Conservation (phyloP, 1,140 invertebrate species). For the Drosophila sturtevanti region DNA sequence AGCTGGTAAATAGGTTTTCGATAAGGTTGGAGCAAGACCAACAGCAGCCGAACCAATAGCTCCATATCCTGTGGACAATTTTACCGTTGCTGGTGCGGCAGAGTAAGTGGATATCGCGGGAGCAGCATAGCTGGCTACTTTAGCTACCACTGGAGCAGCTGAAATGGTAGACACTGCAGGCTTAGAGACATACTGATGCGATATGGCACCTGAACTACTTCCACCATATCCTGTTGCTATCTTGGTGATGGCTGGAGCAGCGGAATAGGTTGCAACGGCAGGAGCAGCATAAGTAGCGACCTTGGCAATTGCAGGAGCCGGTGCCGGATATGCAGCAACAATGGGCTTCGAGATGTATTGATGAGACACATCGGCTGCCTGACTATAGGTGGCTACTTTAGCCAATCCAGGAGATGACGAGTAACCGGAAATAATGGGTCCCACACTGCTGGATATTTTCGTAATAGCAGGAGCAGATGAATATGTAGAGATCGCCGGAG, state of each 20-base stretch:
- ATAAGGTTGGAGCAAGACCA: constrained; percentile 10
- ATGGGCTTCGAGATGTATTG: constrained; percentile 1
- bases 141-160: constrained; percentile 29
- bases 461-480: constrained; percentile 27
- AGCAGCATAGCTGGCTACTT: constrained; percentile 31
- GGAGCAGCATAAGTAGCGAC: constrained; percentile 32
- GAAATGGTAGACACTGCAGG: constrained; percentile 26
- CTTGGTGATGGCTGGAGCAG: constrained; percentile 18
- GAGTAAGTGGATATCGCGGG: constrained; percentile 25
- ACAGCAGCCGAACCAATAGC: constrained; percentile 23
- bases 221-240: constrained; percentile 5
- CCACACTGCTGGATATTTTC: too few relatives aligned
- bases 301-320: constrained; percentile 33
- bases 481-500: constrained; percentile 40
- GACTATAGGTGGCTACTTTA: constrained; percentile 27
- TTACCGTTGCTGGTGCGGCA: constrained; percentile 24
- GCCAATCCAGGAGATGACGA: not conserved
- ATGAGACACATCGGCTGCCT: constrained; percentile 59
- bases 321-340: constrained; percentile 6
- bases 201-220: constrained; percentile 32
- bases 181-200: constrained; percentile 52
- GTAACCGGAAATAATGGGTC: too few relatives aligned
- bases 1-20: constrained; percentile 28
- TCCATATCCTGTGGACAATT: constrained; percentile 18
- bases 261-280: not conserved